Evolutionary conservation across 2,113 vertebrate species (phyloP).

Genomic region (Oplegnathus fasciatus): DNA sequence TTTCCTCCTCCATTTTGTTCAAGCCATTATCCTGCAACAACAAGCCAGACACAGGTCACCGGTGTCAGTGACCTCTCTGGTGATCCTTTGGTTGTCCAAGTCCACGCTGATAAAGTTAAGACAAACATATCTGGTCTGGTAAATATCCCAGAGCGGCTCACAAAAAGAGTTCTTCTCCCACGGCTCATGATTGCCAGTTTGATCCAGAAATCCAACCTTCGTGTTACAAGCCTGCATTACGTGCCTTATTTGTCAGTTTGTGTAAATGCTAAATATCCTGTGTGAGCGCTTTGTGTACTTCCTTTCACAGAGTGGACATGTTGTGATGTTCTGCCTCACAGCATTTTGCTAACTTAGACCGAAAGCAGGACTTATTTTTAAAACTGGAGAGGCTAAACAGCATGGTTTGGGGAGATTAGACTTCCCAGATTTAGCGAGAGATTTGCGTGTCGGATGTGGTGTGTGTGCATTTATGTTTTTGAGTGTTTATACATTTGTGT

Average conservation of each 20-base stretch:
- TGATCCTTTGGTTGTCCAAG: constrained; percentile 35
- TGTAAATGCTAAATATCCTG: neutral
- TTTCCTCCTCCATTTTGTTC: constrained; percentile 15
- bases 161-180: constrained; percentile 11
- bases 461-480: constrained; percentile 12
- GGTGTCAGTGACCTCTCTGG: constrained; percentile 48
- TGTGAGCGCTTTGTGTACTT: neutral
- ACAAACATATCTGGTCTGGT: constrained; percentile 41
- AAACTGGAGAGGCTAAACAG: constrained; percentile 16
- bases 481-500: neutral
- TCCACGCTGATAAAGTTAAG: constrained; percentile 38
- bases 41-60: constrained; percentile 52
- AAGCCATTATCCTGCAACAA: constrained; percentile 53
- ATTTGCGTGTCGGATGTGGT: constrained; percentile 18
- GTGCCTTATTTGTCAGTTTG: constrained; percentile 2
- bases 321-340: neutral
- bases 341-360: neutral
- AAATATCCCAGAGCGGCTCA: constrained; percentile 34
- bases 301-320: constrained; percentile 1
- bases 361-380: neutral
- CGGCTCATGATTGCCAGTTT: neutral
- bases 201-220: neutral
- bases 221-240: neutral
- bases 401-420: constrained; percentile 20
- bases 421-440: constrained; percentile 14